Conservation (phyloP, 2,888 invertebrate genomes). For the Cephus pulcher region DNA sequence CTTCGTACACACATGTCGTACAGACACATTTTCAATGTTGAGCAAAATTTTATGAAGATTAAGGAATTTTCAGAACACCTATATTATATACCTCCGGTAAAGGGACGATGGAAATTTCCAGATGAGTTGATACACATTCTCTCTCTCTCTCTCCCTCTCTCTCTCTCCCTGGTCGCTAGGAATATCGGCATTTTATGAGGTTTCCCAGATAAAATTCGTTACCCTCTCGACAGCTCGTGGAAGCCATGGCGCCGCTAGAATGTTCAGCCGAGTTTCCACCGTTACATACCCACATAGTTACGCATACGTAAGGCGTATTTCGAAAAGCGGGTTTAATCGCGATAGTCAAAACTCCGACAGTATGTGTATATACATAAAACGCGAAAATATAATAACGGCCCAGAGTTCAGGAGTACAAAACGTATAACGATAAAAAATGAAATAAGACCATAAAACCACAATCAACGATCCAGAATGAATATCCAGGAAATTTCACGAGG, state of each 20-base stretch:
- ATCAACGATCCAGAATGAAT: neutral
- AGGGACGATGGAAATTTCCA: neutral
- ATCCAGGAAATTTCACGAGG: neutral
- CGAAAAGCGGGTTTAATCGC: neutral
- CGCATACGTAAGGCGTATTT: neutral
- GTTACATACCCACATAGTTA: neutral
- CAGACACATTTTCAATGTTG: neutral
- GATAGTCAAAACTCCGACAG: neutral
- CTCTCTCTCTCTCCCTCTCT: neutral
- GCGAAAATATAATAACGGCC: neutral
- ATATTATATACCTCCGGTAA: neutral
- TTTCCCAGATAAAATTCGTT: neutral
- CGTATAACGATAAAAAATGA: neutral
- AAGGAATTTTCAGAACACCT: neutral
- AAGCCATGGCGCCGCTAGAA: neutral
- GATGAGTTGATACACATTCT: neutral
- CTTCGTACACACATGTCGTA: neutral
- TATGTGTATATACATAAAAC: neutral
- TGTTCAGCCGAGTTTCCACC: neutral
- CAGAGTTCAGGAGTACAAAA: neutral
- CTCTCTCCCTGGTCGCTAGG: neutral
- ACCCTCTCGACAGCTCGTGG: neutral
- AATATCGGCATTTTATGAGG: neutral
- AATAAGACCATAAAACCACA: neutral
- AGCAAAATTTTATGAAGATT: neutral